Evolutionary conservation across 2,888 invertebrate genomes (phyloP), one percentile per base, ranked within the genome.

Genomic region (Nymphalis c-album): DNA sequence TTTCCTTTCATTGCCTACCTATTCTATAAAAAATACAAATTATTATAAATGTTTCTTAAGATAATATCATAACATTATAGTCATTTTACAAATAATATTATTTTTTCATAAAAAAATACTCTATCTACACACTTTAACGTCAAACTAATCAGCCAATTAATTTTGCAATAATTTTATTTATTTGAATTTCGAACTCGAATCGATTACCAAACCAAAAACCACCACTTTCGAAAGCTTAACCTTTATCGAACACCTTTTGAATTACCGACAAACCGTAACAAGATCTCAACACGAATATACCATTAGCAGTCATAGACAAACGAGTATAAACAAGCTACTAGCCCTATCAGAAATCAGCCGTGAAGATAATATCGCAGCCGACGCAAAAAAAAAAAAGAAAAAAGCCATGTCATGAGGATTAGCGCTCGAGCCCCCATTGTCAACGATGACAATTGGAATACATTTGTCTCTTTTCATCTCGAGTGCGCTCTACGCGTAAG

Each of bases 331-430:
- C 85, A 85, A 84, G 82, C 76, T 77, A 80, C 86, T 85, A 88
- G 88, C 87, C 80, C 80, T 88, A 90, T 88, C 87, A 83, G 83
- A 81, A 86, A 88, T 87, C 88, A 82, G 78, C 79, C 81, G 76
- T 73, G 78, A 76, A 85, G 86, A 87, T 87, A 85, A 85, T 85
- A 89, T 83, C 80, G 76, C 78, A 77, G 73, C 72, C 71, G 72
- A 71, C 73, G 76, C 73, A 75, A 80, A 85, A 83, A 85, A 84
- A 84, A 84, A 84, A 75, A 78, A 87, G 85, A 84, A 84, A 77
- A 81, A 76, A 83, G 83, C 83, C 86, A 85, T 88, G 91, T 90
- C 91, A 87, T 80, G 79, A 81, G 91, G 91, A 92, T 91, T 91
- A 91, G 81, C 84, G 84, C 77, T 74, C 78, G 73, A 76, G 79